A percentile compares a stretch with the other conserved stretches of the same genome.
phyloP scores from a whole-genome alignment of 92 coral and sea anemone genomes.

The Meandrina meandrites region DNA sequence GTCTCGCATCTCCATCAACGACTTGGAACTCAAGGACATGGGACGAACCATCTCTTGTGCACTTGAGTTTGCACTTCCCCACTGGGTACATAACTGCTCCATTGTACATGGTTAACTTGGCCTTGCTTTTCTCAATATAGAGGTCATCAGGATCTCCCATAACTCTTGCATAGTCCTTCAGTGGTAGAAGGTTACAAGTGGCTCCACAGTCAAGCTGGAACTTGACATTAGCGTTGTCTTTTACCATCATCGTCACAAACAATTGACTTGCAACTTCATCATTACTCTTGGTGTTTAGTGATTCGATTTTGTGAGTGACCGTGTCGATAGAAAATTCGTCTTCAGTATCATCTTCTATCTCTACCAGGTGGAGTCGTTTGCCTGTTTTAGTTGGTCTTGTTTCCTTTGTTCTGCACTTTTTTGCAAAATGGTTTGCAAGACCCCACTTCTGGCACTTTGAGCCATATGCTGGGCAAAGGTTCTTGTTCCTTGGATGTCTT shows the following conservation, averaged over 20 bases:
- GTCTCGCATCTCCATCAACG: conserved; percentile 37
- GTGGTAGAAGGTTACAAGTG: no score
- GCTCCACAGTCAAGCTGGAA: no score
- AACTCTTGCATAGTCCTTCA: conserved; percentile 39
- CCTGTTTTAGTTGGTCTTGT: conserved; percentile 18
- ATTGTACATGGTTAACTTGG: no score
- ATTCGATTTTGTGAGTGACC: conserved; percentile 29
- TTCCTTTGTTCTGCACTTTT: conserved; percentile 40
- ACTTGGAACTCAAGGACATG: conserved; percentile 56
- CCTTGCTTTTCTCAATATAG: conserved; percentile 27
- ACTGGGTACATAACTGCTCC: conserved; percentile 41
- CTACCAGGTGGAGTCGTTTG: conserved; percentile 35
- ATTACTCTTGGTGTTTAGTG: no score
- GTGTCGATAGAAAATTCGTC: conserved; percentile 44
- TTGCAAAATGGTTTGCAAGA: conserved; percentile 34
- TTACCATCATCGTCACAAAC: no score
- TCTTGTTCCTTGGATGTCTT: no score
- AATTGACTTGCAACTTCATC: no score
- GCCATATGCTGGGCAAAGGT: conserved; percentile 45
- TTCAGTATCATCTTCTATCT: conserved; percentile 39
- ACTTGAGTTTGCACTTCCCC: conserved; percentile 58
- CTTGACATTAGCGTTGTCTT: no score
- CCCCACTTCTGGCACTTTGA: conserved; percentile 50
- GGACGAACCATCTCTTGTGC: conserved; percentile 56
- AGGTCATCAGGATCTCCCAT: conserved; percentile 62